Conservation (phyloP, 1,140 invertebrate genomes). For the Pseudomyrmex pallidus region DNA sequence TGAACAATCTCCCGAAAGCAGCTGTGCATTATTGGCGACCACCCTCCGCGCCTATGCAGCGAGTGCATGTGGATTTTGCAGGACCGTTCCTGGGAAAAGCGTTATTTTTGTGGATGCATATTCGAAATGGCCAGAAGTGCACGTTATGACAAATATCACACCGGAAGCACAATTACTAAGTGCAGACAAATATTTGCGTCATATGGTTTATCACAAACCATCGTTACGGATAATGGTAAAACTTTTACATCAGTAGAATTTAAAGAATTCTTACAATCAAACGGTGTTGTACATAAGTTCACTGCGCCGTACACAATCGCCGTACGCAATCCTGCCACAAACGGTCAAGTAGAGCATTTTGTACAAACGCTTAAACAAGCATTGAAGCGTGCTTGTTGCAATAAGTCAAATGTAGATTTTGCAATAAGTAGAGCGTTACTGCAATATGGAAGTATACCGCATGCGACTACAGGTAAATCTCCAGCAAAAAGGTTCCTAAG, state of each 20-base stretch:
- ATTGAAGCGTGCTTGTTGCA: not conserved
- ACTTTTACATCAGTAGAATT: not conserved
- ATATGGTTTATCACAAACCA: not conserved
- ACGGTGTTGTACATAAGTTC: not conserved
- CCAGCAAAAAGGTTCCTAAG: not conserved
- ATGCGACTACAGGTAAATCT: not conserved
- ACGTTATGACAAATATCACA: not conserved
- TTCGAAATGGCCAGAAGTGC: slow-evolving; percentile 1
- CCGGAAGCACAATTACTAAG: not conserved
- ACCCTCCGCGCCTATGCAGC: not conserved
- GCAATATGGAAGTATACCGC: not conserved
- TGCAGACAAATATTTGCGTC: slow-evolving; percentile 19
- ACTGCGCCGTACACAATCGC: not conserved
- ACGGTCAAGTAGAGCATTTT: not conserved
- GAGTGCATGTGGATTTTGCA: slow-evolving; percentile 85
- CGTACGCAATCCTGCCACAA: not conserved
- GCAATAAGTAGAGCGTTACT: not conserved
- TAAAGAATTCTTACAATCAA: not conserved
- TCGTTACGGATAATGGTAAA: not conserved
- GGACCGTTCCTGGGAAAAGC: slow-evolving; percentile 79
- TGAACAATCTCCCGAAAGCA: slow-evolving; percentile 65
- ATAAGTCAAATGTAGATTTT: not conserved
- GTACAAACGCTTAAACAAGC: not conserved
- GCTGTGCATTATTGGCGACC: not conserved
- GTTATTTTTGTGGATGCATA: slow-evolving; percentile 81